Base-by-base conservation (phyloP, 2,888 invertebrate species). In the Galerucella calmariensis region DNA sequence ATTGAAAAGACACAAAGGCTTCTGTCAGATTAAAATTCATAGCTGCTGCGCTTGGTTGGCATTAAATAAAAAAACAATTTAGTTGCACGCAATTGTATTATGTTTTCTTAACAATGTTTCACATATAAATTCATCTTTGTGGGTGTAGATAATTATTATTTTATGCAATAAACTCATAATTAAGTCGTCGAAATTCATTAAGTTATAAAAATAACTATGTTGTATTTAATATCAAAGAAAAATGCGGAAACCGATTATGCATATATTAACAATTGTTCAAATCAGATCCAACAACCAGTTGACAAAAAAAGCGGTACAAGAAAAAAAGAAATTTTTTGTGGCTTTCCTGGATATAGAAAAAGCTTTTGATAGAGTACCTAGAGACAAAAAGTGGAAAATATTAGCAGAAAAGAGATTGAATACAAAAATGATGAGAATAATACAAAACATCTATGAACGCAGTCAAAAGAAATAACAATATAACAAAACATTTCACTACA, bases 11-110 rank as follows among this genome's bases (percentile, higher is more conserved):
- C 51, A 51, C 51, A 51, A 51, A n/a, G 51, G 51, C 51, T 51
- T n/a, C n/a, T 14, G 12, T 51, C 51, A 51, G 51, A 5, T 51
- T 51, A n/a, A 51, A 51, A 51, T 51, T 51, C 51, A 51, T 51
- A n/a, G n/a, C 51, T n/a, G 14, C 51, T 51, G 51, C 51, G 51
- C 51, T 51, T 51, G 6, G 51, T 51, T 51, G 51, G 51, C 51
- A n/a, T 51, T 51, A 51, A 51, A 51, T 51, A 51, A 51, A 51
- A 51, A n/a, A 51, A 51, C n/a, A 51, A 51, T 51, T 51, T 51
- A 51, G 51, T n/a, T 51, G 14, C 51, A n/a, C n/a, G 51, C n/a
- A 51, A 51, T n/a, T n/a, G n/a, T n/a, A 51, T 51, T n/a, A 48
- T 48, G 3, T 12, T 51, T 41, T 8, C 5, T 51, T 51, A n/a